Evolutionary conservation across 2,797 vertebrate species (phyloP), one percentile per base, ranked within the genome.

Genomic region (Onychomys arenicola): DNA sequence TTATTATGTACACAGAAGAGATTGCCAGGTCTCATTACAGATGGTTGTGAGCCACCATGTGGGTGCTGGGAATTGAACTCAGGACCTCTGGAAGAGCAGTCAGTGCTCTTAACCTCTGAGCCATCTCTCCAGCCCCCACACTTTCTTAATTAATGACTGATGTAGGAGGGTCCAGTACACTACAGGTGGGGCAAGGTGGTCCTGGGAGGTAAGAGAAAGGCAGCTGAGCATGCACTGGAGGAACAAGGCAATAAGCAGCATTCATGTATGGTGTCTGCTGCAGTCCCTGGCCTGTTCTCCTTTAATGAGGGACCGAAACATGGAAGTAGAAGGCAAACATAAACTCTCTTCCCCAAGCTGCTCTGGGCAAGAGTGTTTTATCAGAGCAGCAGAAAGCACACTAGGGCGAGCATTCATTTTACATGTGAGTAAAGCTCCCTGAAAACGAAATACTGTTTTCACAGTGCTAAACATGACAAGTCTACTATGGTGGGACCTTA

Each of bases 401-500:
- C 27, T 46, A 46, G 59, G n/a, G 46, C 61, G 65, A 63, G 11
- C 19, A 49, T 67, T 85, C 34, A 87, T 69, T 67, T 25, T 29
- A 57, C 52, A 80, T 43, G 90, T 17, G 29, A 27, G 52, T 25
- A 21, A 0, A 78, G 71, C 34, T 76, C n/a, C 37, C 43, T 71
- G 57, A 16, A 52, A 9, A n/a, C 34, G 80, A 82, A 86, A 16
- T 52, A 59, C 34, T 85, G 83, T 49, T 78, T 46, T 37, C 25
- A 71, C 0, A 14, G 61, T 27, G 32, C 52, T 37, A 83, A 57
- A 77, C 16, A 88, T 63, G 34, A 49, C 78, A 93, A 89, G 63
- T 43, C 40, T 6, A 37, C 14, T 27, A n/a, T 12, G 6, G 55
- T 6, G 77, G 59, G 46, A 76, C 2, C 57, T 98, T 98, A 99